These are phyloP conservation scores for Sterna hirundo DNA, from an alignment of 2,113 vertebrate species.

Conservation along the genomic window DNA sequence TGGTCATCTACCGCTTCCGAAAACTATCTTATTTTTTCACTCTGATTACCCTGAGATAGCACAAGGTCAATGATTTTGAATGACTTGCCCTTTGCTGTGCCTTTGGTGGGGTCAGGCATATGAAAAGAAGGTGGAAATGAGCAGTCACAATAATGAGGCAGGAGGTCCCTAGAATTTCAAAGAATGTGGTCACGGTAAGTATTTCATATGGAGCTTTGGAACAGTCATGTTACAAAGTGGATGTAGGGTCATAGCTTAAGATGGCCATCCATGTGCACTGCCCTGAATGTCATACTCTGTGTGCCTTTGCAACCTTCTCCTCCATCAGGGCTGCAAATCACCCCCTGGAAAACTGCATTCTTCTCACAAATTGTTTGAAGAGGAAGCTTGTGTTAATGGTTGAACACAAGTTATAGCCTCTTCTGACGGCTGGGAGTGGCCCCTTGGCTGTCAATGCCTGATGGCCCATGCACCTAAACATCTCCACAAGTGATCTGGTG, in stretches of 20 bases:
- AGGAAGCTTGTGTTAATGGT: neutral
- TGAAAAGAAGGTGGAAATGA: neutral
- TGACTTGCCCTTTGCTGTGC: neutral
- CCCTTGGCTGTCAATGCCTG: neutral
- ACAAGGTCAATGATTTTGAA: neutral
- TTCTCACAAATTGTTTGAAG: neutral
- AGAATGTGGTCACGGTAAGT: neutral
- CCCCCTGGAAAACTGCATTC: neutral
- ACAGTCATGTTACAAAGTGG: neutral
- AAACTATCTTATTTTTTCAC: neutral
- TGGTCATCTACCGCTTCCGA: neutral
- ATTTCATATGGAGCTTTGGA: neutral
- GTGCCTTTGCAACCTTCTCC: neutral
- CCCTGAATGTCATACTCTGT: rapidly evolving
- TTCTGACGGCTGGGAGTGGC: neutral
- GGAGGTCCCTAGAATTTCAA: neutral
- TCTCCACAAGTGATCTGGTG: neutral
- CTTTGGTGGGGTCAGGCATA: neutral
- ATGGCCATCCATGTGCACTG: neutral
- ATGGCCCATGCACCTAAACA: neutral
- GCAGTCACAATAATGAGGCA: neutral
- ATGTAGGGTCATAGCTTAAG: neutral
- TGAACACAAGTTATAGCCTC: neutral
- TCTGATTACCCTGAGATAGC: neutral
- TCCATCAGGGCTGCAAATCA: neutral